A percentile compares a stretch with the other conserved stretches of the same genome.
These are phyloP conservation scores for Lampropteryx suffumata DNA, from an alignment of 2,888 invertebrate genomes.

Conservation along the genomic window DNA sequence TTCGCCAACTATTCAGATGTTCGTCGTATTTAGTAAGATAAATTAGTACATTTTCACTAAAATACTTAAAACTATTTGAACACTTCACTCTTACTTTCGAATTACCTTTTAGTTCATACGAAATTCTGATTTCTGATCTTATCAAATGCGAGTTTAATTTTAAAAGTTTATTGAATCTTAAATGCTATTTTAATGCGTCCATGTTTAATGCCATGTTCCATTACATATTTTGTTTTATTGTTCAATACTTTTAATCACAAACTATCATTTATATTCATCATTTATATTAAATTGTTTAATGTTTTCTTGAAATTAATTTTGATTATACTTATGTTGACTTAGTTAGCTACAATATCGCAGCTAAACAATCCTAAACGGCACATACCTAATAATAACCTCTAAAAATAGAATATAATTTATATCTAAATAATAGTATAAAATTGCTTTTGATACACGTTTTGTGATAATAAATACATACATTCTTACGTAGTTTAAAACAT, in stretches of 20 bases:
- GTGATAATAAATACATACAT: slow-evolving; percentile 2
- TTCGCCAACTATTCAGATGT: slow-evolving; percentile 3
- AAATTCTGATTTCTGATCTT: neutral
- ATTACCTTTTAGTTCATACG: slow-evolving; percentile 5
- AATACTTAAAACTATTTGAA: slow-evolving; percentile 15
- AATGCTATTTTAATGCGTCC: slow-evolving; percentile 2
- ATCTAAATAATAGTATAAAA: slow-evolving; percentile 23
- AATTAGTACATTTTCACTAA: slow-evolving; percentile 2
- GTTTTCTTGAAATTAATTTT: too few relatives aligned
- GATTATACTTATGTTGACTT: too few relatives aligned
- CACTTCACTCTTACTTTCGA: slow-evolving; percentile 8
- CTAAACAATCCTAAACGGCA: neutral
- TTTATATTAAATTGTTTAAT: too few relatives aligned
- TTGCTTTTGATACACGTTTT: slow-evolving; percentile 29
- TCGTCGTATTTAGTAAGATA: neutral
- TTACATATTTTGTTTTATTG: too few relatives aligned
- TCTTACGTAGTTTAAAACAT: slow-evolving; percentile 11
- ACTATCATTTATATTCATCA: too few relatives aligned
- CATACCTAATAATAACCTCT: neutral
- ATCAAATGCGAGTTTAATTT: slow-evolving; percentile 2
- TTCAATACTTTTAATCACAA: too few relatives aligned
- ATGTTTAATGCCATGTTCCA: too few relatives aligned
- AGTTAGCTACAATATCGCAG: too few relatives aligned
- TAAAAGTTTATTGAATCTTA: neutral
- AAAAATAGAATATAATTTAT: neutral